Percentiles rank a stretch among this genome's conserved stretches.
phyloP scores from a whole-genome alignment of 2,797 vertebrate genomes.

The Thunnus albacares region DNA sequence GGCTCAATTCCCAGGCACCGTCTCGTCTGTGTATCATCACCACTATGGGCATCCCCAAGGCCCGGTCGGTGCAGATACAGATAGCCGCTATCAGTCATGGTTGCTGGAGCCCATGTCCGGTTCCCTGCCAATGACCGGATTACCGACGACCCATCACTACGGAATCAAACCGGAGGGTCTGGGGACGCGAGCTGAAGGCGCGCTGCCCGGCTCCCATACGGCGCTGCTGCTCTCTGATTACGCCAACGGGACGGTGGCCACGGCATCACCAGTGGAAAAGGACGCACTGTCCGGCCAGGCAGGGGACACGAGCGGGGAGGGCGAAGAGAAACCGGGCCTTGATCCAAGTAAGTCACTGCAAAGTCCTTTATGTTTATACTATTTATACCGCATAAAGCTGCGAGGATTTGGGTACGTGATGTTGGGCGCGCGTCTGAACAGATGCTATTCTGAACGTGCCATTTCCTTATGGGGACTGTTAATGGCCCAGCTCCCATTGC shows the following conservation, averaged over 20 bases:
- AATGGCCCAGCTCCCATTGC: conserved; percentile 65
- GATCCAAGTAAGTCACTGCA: conserved; percentile 93
- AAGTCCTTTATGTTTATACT: conserved; percentile 52
- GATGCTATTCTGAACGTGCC: conserved; percentile 75
- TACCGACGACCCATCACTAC: conserved; percentile 92
- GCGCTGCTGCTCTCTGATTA: conserved; percentile 93
- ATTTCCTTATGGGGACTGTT: conserved; percentile 72
- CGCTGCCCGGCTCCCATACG: conserved; percentile 90
- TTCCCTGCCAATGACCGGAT: conserved; percentile 92
- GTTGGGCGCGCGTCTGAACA: conserved; percentile 58
- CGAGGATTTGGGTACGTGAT: conserved; percentile 55
- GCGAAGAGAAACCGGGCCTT: conserved; percentile 90
- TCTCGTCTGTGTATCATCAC: conserved; percentile 92
- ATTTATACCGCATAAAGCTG: conserved; percentile 65
- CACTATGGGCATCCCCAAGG: conserved; percentile 92
- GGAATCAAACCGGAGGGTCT: conserved; percentile 94
- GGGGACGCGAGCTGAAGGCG: conserved; percentile 88
- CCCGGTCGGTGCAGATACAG: conserved; percentile 89
- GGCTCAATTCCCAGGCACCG: conserved; percentile 88
- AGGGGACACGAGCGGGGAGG: conserved; percentile 88
- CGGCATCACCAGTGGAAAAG: conserved; percentile 90
- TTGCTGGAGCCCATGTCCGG: conserved; percentile 93
- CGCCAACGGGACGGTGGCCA: conserved; percentile 87
- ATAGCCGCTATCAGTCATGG: conserved; percentile 96
- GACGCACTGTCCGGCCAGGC: conserved; percentile 88